Percentiles rank a stretch among this genome's conserved stretches.
These are phyloP conservation scores for Lytechinus pictus DNA, from an alignment of 35 echinoderm and acorn worm species.

Conservation along the genomic window DNA sequence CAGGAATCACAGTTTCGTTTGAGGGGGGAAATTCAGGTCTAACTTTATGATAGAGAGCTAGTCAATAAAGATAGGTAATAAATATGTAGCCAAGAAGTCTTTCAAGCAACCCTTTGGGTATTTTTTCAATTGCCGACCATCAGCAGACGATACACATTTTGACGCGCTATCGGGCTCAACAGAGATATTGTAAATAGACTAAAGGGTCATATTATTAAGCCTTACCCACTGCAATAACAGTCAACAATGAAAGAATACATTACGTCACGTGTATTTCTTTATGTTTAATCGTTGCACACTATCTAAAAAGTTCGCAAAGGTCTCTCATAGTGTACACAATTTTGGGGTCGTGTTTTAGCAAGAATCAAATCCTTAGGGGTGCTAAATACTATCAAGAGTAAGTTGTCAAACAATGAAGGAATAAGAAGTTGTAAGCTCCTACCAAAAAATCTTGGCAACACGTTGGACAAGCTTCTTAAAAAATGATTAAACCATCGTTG, in stretches of 20 bases:
- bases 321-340: no score
- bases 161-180: not conserved
- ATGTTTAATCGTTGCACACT: no score
- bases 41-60: not conserved
- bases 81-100: not conserved
- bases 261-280: not conserved
- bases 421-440: no score
- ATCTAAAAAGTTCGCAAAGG: no score
- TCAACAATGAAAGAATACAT: not conserved
- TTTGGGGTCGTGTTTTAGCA: no score
- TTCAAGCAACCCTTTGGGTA: constrained; percentile 1
- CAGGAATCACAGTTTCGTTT: constrained; percentile 1
- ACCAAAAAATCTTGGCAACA: no score
- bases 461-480: no score
- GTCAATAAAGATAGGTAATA: constrained; percentile 14
- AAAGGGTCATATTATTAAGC: not conserved
- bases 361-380: no score
- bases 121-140: not conserved
- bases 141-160: not conserved
- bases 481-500: no score
- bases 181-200: not conserved
- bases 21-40: not conserved
- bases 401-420: no score
- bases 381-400: no score
- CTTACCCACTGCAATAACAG: not conserved